These are phyloP conservation scores for Lithosia quadra DNA, from an alignment of 2,888 invertebrate species.

Conservation along the genomic window DNA sequence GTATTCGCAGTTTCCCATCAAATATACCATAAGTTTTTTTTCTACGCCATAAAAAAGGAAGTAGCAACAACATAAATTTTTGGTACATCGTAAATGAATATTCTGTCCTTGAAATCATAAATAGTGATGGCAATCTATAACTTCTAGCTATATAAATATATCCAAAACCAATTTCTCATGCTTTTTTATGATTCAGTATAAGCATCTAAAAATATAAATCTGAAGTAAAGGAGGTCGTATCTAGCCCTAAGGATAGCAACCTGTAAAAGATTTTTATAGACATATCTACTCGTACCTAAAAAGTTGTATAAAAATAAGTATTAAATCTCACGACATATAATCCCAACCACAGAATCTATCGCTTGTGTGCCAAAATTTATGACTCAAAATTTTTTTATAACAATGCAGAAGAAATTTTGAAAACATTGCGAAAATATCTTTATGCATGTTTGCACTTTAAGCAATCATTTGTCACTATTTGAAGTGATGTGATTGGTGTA, in stretches of 20 bases:
- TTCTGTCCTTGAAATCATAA: constrained; percentile 2
- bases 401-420: background rate
- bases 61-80: background rate
- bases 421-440: too few relatives aligned
- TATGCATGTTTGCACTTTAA: too few relatives aligned
- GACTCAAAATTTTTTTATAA: too few relatives aligned
- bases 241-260: background rate
- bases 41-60: background rate
- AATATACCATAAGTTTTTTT: background rate
- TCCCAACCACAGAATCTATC: background rate
- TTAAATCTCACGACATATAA: background rate
- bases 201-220: background rate
- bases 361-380: background rate
- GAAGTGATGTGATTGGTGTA: too few relatives aligned
- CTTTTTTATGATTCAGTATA: background rate
- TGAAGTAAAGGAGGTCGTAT: background rate
- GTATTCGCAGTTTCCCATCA: background rate
- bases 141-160: background rate
- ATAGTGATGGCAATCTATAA: constrained; percentile 2
- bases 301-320: background rate
- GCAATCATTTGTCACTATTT: too few relatives aligned
- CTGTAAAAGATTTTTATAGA: background rate
- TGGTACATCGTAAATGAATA: background rate
- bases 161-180: background rate
- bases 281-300: background rate